A percentile compares a stretch with the other conserved stretches of the same genome.
These are phyloP conservation scores for Amphipyra berbera DNA, from an alignment of 2,888 invertebrate species.

Conservation along the genomic window DNA sequence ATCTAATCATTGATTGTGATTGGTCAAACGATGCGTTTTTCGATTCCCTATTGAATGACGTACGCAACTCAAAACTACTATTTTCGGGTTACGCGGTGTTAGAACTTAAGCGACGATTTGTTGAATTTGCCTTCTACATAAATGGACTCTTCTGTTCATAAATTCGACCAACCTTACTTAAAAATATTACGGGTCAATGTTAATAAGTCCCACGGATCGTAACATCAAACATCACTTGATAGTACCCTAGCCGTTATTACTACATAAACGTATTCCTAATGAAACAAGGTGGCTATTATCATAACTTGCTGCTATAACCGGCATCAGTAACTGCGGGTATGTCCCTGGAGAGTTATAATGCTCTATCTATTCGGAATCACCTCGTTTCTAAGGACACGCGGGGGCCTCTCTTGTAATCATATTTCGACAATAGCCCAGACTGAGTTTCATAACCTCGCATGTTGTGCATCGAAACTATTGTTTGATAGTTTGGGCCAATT, in stretches of 20 bases:
- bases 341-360: conserved; percentile 48
- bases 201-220: too few relatives aligned
- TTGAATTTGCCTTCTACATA: too few relatives aligned
- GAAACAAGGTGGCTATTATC: conserved; percentile 44
- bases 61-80: too few relatives aligned
- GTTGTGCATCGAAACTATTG: conserved; percentile 3
- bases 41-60: too few relatives aligned
- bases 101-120: too few relatives aligned
- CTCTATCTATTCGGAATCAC: conserved; percentile 50
- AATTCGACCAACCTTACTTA: too few relatives aligned
- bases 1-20: too few relatives aligned
- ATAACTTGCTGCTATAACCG: conserved; percentile 40
- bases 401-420: conserved; percentile 29
- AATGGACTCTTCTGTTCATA: too few relatives aligned
- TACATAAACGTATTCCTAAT: conserved; percentile 35
- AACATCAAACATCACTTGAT: conserved; percentile 9
- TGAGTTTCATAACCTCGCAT: conserved; percentile 23
- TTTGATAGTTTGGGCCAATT: conserved; percentile 4
- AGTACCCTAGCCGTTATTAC: conserved; percentile 17
- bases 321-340: conserved; percentile 28
- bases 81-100: too few relatives aligned
- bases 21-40: too few relatives aligned
- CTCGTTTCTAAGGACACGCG: conserved; percentile 38
- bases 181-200: too few relatives aligned
- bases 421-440: conserved; percentile 28